These are phyloP conservation scores for Syngnathoides biaculeatus DNA, from an alignment of 2,113 vertebrate genomes.

Conservation along the genomic window DNA sequence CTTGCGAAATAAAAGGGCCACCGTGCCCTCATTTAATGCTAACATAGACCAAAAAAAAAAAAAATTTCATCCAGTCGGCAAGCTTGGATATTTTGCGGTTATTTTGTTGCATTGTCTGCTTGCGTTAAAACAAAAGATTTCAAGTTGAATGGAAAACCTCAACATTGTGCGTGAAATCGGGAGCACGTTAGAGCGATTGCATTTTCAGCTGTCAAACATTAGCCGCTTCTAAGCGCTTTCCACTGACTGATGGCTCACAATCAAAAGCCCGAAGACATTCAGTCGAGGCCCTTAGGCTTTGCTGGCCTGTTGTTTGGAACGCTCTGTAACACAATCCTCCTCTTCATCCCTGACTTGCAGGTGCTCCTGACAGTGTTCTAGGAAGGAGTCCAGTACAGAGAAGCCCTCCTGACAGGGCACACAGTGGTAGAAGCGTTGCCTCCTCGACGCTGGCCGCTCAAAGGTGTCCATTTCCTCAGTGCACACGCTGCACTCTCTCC, in stretches of 20 bases:
- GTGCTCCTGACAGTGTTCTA: slow-evolving; percentile 73
- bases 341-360: slow-evolving; percentile 47
- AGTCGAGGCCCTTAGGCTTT: slow-evolving; percentile 30
- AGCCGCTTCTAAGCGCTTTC: background rate
- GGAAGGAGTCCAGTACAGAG: slow-evolving; percentile 57
- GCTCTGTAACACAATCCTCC: slow-evolving; percentile 42
- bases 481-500: slow-evolving; percentile 68
- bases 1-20: too few relatives aligned
- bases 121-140: background rate
- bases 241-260: background rate
- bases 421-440: slow-evolving; percentile 68
- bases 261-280: slow-evolving; percentile 2
- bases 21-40: too few relatives aligned
- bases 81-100: background rate
- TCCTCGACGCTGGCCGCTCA: slow-evolving; percentile 30
- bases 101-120: background rate
- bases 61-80: background rate
- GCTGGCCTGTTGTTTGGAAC: slow-evolving; percentile 8
- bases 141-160: too few relatives aligned
- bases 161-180: too few relatives aligned
- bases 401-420: slow-evolving; percentile 70
- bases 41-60: background rate
- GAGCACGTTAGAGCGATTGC: background rate
- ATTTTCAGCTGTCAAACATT: too few relatives aligned
- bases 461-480: slow-evolving; percentile 45